Evolutionary conservation across 1,140 invertebrate genomes (phyloP).

Genomic region (Drosophila eugracilis): DNA sequence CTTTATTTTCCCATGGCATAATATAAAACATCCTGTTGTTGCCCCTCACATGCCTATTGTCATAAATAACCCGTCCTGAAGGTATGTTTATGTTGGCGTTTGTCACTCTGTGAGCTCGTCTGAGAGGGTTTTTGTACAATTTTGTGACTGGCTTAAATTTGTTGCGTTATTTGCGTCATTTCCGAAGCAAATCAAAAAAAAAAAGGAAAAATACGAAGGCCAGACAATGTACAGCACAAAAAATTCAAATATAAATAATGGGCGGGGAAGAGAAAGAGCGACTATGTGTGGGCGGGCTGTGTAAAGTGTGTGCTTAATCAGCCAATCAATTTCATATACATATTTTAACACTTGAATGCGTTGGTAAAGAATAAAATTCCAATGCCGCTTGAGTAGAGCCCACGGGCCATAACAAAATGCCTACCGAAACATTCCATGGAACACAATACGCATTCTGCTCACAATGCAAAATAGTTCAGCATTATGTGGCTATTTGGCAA

Average conservation of each 20-base stretch:
- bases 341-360: constrained; percentile 76
- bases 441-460: not conserved
- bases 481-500: constrained; percentile 4
- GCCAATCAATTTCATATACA: constrained; percentile 79
- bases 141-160: constrained; percentile 77
- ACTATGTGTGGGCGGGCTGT: constrained; percentile 18
- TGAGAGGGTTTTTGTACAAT: constrained; percentile 20
- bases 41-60: constrained; percentile 52
- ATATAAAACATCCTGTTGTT: constrained; percentile 81
- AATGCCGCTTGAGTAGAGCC: constrained; percentile 27
- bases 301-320: constrained; percentile 68
- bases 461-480: constrained; percentile 3
- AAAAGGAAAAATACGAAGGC: constrained; percentile 54
- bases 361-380: constrained; percentile 62
- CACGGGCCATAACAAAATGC: constrained; percentile 20
- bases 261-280: constrained; percentile 10
- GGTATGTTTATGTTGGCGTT: constrained; percentile 47
- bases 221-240: constrained; percentile 32
- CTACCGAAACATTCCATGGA: constrained; percentile 23
- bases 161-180: constrained; percentile 81
- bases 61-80: constrained; percentile 67
- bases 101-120: constrained; percentile 23
- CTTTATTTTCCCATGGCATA: constrained; percentile 63
- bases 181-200: constrained; percentile 75
- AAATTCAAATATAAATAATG: constrained; percentile 24